Base-by-base conservation (phyloP, 2,113 vertebrate species). In the Esox niger region DNA sequence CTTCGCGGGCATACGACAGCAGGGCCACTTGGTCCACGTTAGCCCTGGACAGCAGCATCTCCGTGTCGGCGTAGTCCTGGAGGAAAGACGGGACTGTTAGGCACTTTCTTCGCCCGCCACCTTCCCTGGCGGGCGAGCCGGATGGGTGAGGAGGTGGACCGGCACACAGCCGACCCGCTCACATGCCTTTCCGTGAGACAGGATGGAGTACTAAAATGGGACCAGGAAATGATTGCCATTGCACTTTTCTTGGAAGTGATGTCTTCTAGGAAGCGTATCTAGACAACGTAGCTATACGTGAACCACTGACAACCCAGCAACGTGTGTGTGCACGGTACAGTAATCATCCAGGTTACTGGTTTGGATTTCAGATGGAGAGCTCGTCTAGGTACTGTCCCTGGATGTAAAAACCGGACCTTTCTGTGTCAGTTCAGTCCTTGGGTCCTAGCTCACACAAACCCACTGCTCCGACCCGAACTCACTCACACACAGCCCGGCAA, bases 1-100 rank as follows among this genome's bases (percentile, higher is more conserved):
- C 97, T 83, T 98, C 95, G 7, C 92, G 83, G 78, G 96, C 97
- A 0, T 99, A 99, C 65, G 88, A 94, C 20, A 97, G 90, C 86
- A 98, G 83, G 35, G 97, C 97, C 3, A 91, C 93, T 85, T 98
- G 97, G 89, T 99, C 95, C 69, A 99, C 97, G 0, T 98, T 99
- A 56, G 92, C 94, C 75, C 97, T 92, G 21, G 97, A 99, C 0
- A 99, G 91, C 65, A 99, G 31, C 60, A 96, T 84, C 81, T 99
- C 97, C 0, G 97, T 98, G 90, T 98, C 97, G 0, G 95, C 88
- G 0, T 95, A 96, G 86, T 99, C 97, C 97, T 99, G 62, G 17
- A 46, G 76, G 63, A 79, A 33, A 32, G 27, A 0, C 0, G 76
- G 76, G 47, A 52, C 20, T 52, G 47, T 9, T 21, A 70, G 71